These are phyloP conservation scores for Macrotrachela quadricornifera DNA, from an alignment of 1,140 invertebrate species.

Conservation along the genomic window DNA sequence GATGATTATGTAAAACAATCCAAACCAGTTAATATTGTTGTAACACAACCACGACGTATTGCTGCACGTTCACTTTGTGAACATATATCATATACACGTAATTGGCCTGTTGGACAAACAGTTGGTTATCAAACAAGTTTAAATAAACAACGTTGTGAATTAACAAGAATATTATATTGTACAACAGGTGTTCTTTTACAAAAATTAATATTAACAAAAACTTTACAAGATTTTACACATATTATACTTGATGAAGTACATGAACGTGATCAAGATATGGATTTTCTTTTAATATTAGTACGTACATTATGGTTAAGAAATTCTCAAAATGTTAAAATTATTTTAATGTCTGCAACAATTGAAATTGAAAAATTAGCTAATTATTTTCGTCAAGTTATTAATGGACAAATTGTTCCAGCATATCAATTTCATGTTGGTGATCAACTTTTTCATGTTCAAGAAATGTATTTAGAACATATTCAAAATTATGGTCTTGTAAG, in stretches of 20 bases:
- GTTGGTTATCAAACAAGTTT: constrained; percentile 27
- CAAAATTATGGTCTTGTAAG: too few species aligned
- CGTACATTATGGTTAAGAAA: constrained; percentile 21
- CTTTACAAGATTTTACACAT: constrained; percentile 23
- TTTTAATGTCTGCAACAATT: constrained; percentile 30
- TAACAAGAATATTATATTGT: constrained; percentile 24
- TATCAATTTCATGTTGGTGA: constrained; percentile 23
- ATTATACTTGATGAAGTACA: constrained; percentile 31
- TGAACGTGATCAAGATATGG: constrained; percentile 27
- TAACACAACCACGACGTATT: constrained; percentile 28
- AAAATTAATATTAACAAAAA: constrained; percentile 23
- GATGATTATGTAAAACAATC: constrained; percentile 19
- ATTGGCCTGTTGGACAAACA: constrained; percentile 20
- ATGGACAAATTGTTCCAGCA: constrained; percentile 17
- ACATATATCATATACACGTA: constrained; percentile 22
- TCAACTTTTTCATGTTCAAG: constrained; percentile 15
- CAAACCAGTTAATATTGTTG: constrained; percentile 27
- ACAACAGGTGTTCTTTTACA: constrained; percentile 28
- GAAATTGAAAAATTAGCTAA: constrained; percentile 21
- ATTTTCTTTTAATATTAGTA: constrained; percentile 23
- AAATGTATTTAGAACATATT: constrained; percentile 10
- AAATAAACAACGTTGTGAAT: constrained; percentile 10
- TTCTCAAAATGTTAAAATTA: constrained; percentile 39
- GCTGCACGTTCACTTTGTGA: constrained; percentile 26
- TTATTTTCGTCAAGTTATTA: constrained; percentile 20